phyloP scores from a whole-genome alignment of 2,888 invertebrate genomes.

The Melinaea menophilus region DNA sequence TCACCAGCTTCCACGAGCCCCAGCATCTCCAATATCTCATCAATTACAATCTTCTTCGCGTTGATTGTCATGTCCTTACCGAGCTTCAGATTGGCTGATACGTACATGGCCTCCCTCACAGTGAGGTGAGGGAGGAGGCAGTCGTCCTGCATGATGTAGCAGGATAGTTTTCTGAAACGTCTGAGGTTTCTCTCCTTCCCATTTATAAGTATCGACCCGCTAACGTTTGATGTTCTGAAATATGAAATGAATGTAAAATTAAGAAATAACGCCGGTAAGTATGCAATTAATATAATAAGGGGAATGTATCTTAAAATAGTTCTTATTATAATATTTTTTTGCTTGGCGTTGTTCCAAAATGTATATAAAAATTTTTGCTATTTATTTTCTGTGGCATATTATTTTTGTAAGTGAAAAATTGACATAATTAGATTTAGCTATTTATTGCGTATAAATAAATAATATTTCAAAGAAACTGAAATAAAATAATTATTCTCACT shows the following conservation, averaged over 20 bases:
- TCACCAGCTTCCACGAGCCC: slow-evolving; percentile 88
- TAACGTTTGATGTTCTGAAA: slow-evolving; percentile 87
- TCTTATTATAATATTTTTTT: slow-evolving; percentile 10
- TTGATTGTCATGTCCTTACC: slow-evolving; percentile 85
- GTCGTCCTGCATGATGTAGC: slow-evolving; percentile 98
- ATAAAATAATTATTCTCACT: slow-evolving; percentile 72
- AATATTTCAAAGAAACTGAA: neutral
- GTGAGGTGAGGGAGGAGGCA: slow-evolving; percentile 92
- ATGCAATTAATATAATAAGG: neutral
- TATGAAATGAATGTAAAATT: neutral
- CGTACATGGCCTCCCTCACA: slow-evolving; percentile 94
- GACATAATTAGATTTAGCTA: neutral
- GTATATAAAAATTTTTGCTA: too few relatives aligned
- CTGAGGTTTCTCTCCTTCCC: slow-evolving; percentile 91
- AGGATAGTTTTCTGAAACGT: slow-evolving; percentile 94
- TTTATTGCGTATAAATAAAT: neutral
- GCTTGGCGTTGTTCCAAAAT: slow-evolving; percentile 1
- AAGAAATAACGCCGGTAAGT: too few relatives aligned
- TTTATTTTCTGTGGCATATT: too few relatives aligned
- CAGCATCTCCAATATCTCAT: slow-evolving; percentile 91
- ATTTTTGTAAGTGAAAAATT: too few relatives aligned
- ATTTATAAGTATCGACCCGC: slow-evolving; percentile 91
- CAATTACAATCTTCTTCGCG: slow-evolving; percentile 88
- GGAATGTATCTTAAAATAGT: neutral
- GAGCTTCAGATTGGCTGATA: slow-evolving; percentile 94